Evolutionary conservation across 1,140 invertebrate genomes (phyloP), one percentile per base, ranked within the genome.

Genomic region (Microplitis mediator): DNA sequence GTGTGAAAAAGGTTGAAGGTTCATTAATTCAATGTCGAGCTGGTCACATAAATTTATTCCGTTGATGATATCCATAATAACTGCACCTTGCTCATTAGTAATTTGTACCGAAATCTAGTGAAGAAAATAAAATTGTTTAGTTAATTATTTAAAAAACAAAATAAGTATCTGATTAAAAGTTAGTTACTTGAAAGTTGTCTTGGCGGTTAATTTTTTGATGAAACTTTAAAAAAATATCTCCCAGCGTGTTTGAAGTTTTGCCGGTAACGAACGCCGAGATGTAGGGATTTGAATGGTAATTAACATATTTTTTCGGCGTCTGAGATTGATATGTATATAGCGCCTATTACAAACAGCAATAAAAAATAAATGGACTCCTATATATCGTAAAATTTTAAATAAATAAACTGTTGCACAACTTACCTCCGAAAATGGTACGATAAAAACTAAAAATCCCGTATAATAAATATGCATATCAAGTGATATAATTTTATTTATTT

Each of bases 231-330:
- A 51, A 65, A 39, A 65, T 16, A 31, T 51, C 39, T 11, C 63
- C 63, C n/a, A 5, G n/a, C 9, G 23, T 23, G 23, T 39, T 39
- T 6, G 34, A 34, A 23, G n/a, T 39, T 51, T 23, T 13, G 11
- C 16, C 14, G 8, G 14, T 36, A 14, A 65, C 39, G 4, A 50
- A 13, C 3, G 45, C 45, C 14, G 63, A 65, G 16, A 65, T 6
- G 63, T 65, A 65, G 14, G 63, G 45, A 65, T 65, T 65, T 9
- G 13, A 4, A 65, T 9, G 4, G 23, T 51, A 65, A 13, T 65
- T 65, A 39, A 65, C n/a, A 36, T 39, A 65, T 39, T 51, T 65
- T 65, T 65, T 13, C 4, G 45, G n/a, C 2, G 4, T 31, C 31
- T 23, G 13, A 16, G 63, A 14, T 31, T 65, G n/a, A 39, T 60